Evolutionary conservation across 2,888 invertebrate genomes (phyloP).

Genomic region (Ophion slaviceki): DNA sequence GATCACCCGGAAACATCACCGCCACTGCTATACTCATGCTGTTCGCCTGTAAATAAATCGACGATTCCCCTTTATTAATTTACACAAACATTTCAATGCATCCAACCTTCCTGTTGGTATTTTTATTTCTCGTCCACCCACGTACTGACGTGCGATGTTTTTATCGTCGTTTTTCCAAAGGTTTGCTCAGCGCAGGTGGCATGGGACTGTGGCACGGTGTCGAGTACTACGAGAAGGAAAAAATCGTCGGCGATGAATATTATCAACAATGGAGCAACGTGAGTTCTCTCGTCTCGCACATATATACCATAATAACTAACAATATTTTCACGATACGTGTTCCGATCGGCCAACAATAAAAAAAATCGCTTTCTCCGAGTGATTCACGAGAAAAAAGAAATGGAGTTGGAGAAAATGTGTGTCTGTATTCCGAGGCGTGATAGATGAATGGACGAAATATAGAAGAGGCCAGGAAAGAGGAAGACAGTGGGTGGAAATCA

Average conservation of each 20-base stretch:
- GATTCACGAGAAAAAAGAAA: constrained; percentile 26
- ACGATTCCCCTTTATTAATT: no score
- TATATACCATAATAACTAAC: not conserved
- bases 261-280: constrained; percentile 97
- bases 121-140: not conserved
- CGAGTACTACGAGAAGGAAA: constrained; percentile 97
- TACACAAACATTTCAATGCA: no score
- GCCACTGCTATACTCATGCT: constrained; percentile 96
- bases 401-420: constrained; percentile 55
- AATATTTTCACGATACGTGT: not conserved
- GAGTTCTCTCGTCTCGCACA: constrained; percentile 82
- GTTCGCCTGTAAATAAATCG: constrained; percentile 87
- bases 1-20: constrained; percentile 96
- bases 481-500: constrained; percentile 53
- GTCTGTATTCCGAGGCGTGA: constrained; percentile 26
- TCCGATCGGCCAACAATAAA: not conserved
- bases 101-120: no score
- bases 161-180: constrained; percentile 82
- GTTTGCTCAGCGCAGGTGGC: constrained; percentile 94
- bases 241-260: constrained; percentile 95
- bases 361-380: constrained; percentile 46
- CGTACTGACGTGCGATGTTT: not conserved
- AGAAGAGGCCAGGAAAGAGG: not conserved
- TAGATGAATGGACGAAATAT: constrained; percentile 14
- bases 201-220: constrained; percentile 99